Base-by-base conservation (phyloP, 2,888 invertebrate species). In the Synergus umbraculus region DNA sequence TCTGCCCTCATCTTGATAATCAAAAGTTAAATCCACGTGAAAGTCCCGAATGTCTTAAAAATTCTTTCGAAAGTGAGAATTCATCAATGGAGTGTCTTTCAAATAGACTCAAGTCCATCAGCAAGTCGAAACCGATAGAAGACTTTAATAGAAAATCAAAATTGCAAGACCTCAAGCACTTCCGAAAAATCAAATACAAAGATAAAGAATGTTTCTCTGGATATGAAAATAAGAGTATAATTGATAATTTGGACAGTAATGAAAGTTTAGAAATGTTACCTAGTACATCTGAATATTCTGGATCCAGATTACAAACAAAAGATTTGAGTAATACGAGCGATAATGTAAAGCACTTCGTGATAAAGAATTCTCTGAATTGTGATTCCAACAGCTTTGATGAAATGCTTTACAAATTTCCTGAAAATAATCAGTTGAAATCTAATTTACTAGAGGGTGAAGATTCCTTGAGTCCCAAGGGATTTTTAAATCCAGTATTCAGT, bases 401-500 rank as follows among this genome's bases (percentile, higher is more conserved):
- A 15, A 65, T 37, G 15, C 10, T 12, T 22, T 69, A 46, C 15
- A 22, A 69, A 69, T 29, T 8, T 29, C 15, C 69, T 5, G 46
- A 46, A 29, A 49, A 15, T 15, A 69, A 69, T 69, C 69, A 12
- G 29, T 13, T n/a, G 7, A 49, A 49, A 29, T 29, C 18, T 8
- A 44, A 69, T 44, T 69, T 44, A 12, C 54, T 78, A 29, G 76
- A 82, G 9, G 65, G 65, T n/a, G 79, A 81, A 46, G 66, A 81
- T 13, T 76, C 43, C 29, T 76, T 66, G 43, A 81, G 78, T 76
- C 84, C 84, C 29, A 86, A 85, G 58, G 89, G 89, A 3, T 90
- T 86, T 77, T 83, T 88, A 10, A 89, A 90, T 82, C 91, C 91
- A 4, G 84, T 87, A 10, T 90, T 91, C 76, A 82, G 84, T 43